phyloP scores from a whole-genome alignment of 2,113 vertebrate species.

The Zosterops lateralis region DNA sequence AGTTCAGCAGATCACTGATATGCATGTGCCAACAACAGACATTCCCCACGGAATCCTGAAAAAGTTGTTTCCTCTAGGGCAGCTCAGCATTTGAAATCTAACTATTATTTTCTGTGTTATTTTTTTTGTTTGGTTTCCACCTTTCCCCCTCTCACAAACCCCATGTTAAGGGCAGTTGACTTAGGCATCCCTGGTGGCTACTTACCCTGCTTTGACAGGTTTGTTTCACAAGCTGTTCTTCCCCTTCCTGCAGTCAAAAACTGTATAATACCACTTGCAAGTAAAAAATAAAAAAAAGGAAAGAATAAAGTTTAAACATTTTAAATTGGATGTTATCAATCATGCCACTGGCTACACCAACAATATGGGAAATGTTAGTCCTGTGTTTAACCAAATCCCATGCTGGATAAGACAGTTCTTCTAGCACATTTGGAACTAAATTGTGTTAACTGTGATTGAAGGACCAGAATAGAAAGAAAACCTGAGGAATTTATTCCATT shows the following conservation, averaged over 20 bases:
- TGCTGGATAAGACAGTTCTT: background rate
- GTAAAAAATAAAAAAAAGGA: background rate
- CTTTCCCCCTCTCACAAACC: background rate
- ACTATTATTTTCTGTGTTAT: background rate
- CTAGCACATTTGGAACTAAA: background rate
- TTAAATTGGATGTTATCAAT: background rate
- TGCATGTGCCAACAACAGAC: background rate
- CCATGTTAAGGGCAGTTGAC: background rate
- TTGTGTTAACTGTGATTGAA: background rate
- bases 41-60: background rate
- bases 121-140: background rate
- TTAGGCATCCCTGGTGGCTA: background rate
- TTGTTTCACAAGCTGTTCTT: background rate
- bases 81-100: background rate
- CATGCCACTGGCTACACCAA: background rate
- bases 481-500: background rate
- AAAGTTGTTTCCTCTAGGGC: background rate
- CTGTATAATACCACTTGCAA: background rate
- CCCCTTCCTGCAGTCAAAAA: background rate
- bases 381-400: background rate
- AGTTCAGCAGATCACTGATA: background rate
- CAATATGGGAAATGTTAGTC: background rate
- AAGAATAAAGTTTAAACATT: background rate
- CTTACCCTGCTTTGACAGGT: background rate
- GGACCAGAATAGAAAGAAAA: background rate